phyloP scores from a whole-genome alignment of 2,888 invertebrate genomes.

The Chymomyza caudatula region DNA sequence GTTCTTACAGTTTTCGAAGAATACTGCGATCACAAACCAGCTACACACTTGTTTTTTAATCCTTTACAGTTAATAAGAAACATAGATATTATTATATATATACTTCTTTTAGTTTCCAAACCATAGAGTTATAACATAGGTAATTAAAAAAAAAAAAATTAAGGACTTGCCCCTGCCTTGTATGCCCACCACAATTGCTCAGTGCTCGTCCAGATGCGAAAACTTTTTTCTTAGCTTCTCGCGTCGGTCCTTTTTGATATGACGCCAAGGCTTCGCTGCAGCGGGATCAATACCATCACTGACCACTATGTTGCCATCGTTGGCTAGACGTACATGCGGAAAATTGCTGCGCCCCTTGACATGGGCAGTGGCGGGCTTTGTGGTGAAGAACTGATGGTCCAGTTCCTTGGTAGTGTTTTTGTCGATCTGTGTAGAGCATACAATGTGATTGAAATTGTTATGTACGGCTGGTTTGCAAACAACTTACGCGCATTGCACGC shows the following conservation, averaged over 20 bases:
- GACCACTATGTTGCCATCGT: slow-evolving; percentile 50
- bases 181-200: background rate
- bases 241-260: slow-evolving; percentile 92
- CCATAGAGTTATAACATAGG: background rate
- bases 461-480: background rate
- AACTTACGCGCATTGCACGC: slow-evolving; percentile 80
- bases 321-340: slow-evolving; percentile 73
- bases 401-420: slow-evolving; percentile 80
- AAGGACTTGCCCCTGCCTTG: background rate
- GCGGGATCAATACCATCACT: slow-evolving; percentile 31
- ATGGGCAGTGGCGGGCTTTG: slow-evolving; percentile 73
- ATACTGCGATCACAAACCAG: background rate
- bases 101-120: no score
- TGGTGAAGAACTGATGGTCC: slow-evolving; percentile 82
- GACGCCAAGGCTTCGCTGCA: slow-evolving; percentile 86
- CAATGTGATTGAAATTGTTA: background rate
- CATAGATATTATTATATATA: background rate
- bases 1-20: no score
- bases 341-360: slow-evolving; percentile 77
- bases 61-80: background rate
- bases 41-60: background rate
- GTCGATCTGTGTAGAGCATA: slow-evolving; percentile 61
- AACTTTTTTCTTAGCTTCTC: slow-evolving; percentile 94
- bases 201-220: slow-evolving; percentile 90
- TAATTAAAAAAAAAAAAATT: slow-evolving; percentile 6